A percentile compares a stretch with the other conserved stretches of the same genome.
Evolutionary conservation across 2,888 invertebrate species (phyloP).

Genomic region (Phlogophora meticulosa): DNA sequence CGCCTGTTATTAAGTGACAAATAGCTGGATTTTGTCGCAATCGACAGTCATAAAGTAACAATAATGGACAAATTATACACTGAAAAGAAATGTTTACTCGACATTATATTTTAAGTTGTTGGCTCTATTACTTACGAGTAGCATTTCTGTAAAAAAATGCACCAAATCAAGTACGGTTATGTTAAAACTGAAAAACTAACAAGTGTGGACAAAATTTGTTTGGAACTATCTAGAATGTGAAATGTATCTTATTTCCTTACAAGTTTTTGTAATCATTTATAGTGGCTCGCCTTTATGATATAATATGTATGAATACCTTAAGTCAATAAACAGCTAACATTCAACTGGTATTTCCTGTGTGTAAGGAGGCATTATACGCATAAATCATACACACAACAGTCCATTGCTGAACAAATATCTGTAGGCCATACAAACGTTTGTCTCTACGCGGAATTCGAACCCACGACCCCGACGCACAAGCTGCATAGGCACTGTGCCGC

Average conservation of each 20-base stretch:
- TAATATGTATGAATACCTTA: neutral
- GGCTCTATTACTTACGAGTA: conserved; percentile 39
- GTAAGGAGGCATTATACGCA: conserved; percentile 36
- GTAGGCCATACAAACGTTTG: conserved; percentile 50
- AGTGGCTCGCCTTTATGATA: too few relatives aligned
- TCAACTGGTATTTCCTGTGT: conserved; percentile 35
- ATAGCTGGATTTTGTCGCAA: conserved; percentile 80
- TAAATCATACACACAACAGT: conserved; percentile 51
- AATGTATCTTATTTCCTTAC: too few relatives aligned
- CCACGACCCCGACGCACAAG: conserved; percentile 40
- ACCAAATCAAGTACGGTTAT: neutral
- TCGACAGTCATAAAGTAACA: conserved; percentile 81
- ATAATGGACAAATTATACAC: conserved; percentile 84
- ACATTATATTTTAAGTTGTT: conserved; percentile 67
- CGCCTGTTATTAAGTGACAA: conserved; percentile 86
- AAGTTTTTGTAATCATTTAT: too few relatives aligned
- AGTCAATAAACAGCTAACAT: conserved; percentile 26
- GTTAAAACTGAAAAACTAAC: neutral
- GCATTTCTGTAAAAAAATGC: conserved; percentile 23
- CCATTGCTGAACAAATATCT: conserved; percentile 51
- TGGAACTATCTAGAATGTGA: too few relatives aligned
- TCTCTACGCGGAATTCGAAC: conserved; percentile 50
- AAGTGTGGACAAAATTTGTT: neutral
- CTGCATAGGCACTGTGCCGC: neutral
- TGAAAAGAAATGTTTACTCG: conserved; percentile 76